Evolutionary conservation across 2,113 vertebrate genomes (phyloP), one percentile per base, ranked within the genome.

Genomic region (Halcyon malimbica): DNA sequence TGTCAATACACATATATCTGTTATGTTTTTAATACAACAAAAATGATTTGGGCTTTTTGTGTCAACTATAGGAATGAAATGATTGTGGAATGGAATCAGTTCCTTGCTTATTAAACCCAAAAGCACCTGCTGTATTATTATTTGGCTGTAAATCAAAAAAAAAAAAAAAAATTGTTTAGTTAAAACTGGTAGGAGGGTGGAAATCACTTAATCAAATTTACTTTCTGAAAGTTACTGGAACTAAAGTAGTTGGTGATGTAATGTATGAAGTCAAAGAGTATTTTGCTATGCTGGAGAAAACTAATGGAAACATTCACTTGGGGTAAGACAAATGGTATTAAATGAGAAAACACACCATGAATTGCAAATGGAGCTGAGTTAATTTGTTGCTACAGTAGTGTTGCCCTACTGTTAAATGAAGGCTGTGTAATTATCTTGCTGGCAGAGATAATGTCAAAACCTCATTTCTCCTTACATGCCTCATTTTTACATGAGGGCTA

Each of bases 381-480:
- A 98, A 99, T 98, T 98, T 98, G 98, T 98, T 98, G 98, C 98
- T 98, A 98, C 98, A 98, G 98, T 98, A 95, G 97, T 98, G 98
- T 98, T 98, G 98, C 98, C 98, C 98, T 98, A 98, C 98, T 98
- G 98, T 98, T 98, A 98, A 98, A 98, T 98, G 98, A 98, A 98
- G 98, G 98, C 98, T 98, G 98, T 98, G 98, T 99, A 99, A 98
- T 99, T 98, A 99, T 98, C 98, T 98, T 98, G 98, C 98, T 98
- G 98, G 98, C 98, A 98, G 97, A 98, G 98, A 98, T 98, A 98
- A 98, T 98, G 98, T 98, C 98, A 98, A 98, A 98, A 98, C 98
- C 98, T 98, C 98, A 98, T 98, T 98, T 98, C 98, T 98, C 98
- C 98, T 98, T 98, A 98, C 98, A 98, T 98, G 98, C 97, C 97